Evolutionary conservation across 2,113 vertebrate species (phyloP).

Genomic region (Prochilodus magdalenae): DNA sequence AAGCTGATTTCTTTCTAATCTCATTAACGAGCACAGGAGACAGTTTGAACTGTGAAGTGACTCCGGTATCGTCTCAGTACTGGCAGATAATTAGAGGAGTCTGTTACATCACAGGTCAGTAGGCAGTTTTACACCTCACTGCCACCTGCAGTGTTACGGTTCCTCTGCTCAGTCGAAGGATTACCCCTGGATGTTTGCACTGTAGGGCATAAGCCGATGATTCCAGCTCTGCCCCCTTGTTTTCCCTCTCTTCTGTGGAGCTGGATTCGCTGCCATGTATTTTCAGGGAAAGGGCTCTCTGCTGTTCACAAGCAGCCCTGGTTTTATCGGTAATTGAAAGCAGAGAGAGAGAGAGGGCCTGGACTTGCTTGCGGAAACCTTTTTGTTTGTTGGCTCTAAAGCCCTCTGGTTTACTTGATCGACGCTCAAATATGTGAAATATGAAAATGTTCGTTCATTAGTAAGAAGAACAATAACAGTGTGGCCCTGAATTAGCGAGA

Average conservation of each 20-base stretch:
- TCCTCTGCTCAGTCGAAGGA: no score
- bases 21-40: no score
- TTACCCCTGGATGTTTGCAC: not conserved
- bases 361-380: constrained; percentile 20
- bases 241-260: constrained; percentile 55
- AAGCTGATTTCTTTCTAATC: no score
- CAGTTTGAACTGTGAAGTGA: no score
- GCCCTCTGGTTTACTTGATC: not conserved
- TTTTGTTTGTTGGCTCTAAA: constrained; percentile 20
- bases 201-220: constrained; percentile 62
- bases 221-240: constrained; percentile 51
- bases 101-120: no score
- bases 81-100: no score
- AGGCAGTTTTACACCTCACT: no score
- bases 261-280: constrained; percentile 53
- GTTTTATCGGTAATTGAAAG: constrained; percentile 73
- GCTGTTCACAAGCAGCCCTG: constrained; percentile 45
- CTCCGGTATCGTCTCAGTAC: no score
- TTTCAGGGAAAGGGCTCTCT: constrained; percentile 57
- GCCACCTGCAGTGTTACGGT: no score
- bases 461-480: not conserved
- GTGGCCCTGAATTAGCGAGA: not conserved
- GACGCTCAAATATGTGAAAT: not conserved
- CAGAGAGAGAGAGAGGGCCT: constrained; percentile 50
- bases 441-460: not conserved